Percentiles rank a stretch among this genome's conserved stretches.
These are phyloP conservation scores for Lophotis ruficrista DNA, from an alignment of 2,113 vertebrate species.

Conservation along the genomic window DNA sequence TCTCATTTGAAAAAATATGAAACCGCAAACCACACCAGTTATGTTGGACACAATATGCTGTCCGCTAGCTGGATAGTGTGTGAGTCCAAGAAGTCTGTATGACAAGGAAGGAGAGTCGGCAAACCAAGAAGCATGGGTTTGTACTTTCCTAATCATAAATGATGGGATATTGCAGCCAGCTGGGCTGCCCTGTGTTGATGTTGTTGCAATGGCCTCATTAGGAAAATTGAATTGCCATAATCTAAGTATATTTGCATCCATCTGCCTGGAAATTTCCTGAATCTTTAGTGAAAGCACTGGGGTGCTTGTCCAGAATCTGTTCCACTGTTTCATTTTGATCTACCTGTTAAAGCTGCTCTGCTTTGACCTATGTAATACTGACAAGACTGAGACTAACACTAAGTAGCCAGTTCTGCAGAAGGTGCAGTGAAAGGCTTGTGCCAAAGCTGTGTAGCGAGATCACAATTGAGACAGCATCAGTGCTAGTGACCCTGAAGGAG, in stretches of 20 bases:
- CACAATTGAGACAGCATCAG: not conserved
- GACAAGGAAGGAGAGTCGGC: not conserved
- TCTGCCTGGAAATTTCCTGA: conserved; percentile 2
- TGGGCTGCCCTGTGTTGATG: not conserved
- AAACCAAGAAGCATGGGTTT: not conserved
- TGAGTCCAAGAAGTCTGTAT: not conserved
- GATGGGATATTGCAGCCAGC: not conserved
- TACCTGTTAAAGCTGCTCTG: not conserved
- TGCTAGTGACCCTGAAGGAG: not conserved
- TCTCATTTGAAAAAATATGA: not conserved
- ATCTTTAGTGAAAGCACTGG: not conserved
- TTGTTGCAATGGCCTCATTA: not conserved
- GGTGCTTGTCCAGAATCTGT: not conserved
- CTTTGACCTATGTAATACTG: not conserved
- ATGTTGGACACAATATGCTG: not conserved
- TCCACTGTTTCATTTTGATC: not conserved
- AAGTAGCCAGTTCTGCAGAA: not conserved
- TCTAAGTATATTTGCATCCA: not conserved
- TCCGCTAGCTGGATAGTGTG: not conserved
- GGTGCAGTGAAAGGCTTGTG: not conserved
- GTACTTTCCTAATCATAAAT: not conserved
- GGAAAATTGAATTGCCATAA: conserved; percentile 25
- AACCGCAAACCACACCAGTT: not conserved
- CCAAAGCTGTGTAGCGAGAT: not conserved
- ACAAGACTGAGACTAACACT: not conserved